phyloP scores from a whole-genome alignment of 2,888 invertebrate genomes.

The Aricia artaxerxes region DNA sequence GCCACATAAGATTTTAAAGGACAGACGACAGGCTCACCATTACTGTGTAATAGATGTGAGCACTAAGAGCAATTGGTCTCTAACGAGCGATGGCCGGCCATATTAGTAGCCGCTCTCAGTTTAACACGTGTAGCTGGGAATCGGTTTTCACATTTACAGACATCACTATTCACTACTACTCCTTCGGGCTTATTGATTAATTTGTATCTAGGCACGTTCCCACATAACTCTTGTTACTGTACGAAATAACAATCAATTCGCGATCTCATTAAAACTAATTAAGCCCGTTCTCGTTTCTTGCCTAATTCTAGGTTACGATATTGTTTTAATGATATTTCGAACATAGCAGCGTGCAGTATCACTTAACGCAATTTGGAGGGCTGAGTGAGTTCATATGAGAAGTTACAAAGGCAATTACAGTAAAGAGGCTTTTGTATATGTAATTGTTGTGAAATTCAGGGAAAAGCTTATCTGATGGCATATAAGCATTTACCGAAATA shows the following conservation, averaged over 20 bases:
- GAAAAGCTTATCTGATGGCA: constrained; percentile 61
- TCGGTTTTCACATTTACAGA: constrained; percentile 15
- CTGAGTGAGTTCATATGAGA: constrained; percentile 22
- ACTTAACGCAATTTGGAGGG: constrained; percentile 9
- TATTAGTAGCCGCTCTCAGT: constrained; percentile 21
- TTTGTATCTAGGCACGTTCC: constrained; percentile 7
- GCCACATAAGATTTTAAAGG: constrained; percentile 14
- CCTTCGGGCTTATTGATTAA: constrained; percentile 10
- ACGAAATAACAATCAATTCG: background rate
- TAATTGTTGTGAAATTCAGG: constrained; percentile 40
- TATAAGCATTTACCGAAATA: constrained; percentile 66
- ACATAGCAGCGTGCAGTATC: background rate
- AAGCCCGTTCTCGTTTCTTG: background rate
- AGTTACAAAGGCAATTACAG: constrained; percentile 29
- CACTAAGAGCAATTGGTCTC: constrained; percentile 27
- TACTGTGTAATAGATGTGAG: constrained; percentile 15
- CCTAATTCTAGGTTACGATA: background rate
- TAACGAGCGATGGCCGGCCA: constrained; percentile 26
- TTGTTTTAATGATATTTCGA: constrained; percentile 6
- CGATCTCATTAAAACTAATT: background rate
- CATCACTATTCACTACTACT: constrained; percentile 20
- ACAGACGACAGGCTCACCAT: constrained; percentile 19
- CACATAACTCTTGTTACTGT: background rate
- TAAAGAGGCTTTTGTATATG: constrained; percentile 31
- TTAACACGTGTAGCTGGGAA: constrained; percentile 13